These are phyloP conservation scores for Myotis findleyi DNA, from an alignment of 2,797 vertebrate genomes.

Conservation along the genomic window DNA sequence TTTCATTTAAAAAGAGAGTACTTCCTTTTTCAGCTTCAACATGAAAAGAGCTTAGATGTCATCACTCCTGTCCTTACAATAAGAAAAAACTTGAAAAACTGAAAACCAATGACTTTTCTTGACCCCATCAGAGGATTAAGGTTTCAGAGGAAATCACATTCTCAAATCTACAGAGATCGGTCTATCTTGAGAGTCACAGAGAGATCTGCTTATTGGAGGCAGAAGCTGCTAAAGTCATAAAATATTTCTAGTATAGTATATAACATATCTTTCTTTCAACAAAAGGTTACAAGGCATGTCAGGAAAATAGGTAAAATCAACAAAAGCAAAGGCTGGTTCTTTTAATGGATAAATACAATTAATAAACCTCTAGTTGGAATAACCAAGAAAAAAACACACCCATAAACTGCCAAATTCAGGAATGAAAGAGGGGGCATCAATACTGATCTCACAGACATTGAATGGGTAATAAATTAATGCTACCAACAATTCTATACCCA, in stretches of 20 bases:
- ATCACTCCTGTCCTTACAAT: background rate
- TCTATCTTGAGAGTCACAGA: background rate
- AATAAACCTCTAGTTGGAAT: background rate
- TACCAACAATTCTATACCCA: background rate
- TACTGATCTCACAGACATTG: background rate
- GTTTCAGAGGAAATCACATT: background rate
- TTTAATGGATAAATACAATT: background rate
- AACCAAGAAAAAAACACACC: background rate
- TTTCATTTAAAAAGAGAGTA: background rate
- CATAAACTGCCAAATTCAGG: background rate
- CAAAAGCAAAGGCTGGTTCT: background rate
- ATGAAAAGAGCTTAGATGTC: background rate
- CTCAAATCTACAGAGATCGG: background rate
- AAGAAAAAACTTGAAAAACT: background rate
- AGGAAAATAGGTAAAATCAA: background rate
- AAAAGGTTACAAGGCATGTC: background rate
- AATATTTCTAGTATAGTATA: background rate
- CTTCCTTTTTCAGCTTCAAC: background rate
- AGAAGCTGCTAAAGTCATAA: background rate
- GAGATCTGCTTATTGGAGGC: background rate
- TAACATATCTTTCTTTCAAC: background rate
- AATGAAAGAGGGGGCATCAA: background rate
- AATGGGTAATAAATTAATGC: background rate
- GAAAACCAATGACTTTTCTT: background rate
- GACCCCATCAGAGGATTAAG: background rate